Evolutionary conservation across 2,888 invertebrate species (phyloP).

Genomic region (Elegia similella): DNA sequence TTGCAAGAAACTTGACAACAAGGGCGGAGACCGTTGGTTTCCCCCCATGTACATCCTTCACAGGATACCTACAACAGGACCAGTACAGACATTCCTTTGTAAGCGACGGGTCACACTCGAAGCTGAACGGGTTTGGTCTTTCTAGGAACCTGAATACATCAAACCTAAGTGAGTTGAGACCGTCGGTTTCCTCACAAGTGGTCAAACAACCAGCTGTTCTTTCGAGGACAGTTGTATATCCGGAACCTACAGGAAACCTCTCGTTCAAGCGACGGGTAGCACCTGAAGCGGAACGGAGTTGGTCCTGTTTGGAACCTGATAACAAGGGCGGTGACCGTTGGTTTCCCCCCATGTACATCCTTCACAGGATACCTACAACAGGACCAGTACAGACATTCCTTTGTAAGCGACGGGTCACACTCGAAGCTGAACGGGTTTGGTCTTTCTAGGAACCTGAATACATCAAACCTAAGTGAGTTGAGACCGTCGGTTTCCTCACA

Average conservation of each 20-base stretch:
- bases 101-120: too few relatives aligned
- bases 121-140: not conserved
- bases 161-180: not conserved
- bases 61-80: too few relatives aligned
- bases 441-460: not conserved
- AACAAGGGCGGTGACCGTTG: not conserved
- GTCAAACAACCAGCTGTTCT: not conserved
- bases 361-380: not conserved
- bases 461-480: not conserved
- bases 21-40: not conserved
- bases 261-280: not conserved
- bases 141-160: not conserved
- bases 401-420: not conserved
- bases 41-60: too few relatives aligned
- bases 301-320: not conserved
- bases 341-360: not conserved
- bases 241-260: not conserved
- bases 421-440: not conserved
- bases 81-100: too few relatives aligned
- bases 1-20: not conserved
- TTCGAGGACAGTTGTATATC: not conserved
- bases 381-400: not conserved
- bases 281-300: not conserved
- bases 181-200: not conserved
- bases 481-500: not conserved